phyloP scores from a whole-genome alignment of 2,797 vertebrate genomes.

The Ispidina picta region DNA sequence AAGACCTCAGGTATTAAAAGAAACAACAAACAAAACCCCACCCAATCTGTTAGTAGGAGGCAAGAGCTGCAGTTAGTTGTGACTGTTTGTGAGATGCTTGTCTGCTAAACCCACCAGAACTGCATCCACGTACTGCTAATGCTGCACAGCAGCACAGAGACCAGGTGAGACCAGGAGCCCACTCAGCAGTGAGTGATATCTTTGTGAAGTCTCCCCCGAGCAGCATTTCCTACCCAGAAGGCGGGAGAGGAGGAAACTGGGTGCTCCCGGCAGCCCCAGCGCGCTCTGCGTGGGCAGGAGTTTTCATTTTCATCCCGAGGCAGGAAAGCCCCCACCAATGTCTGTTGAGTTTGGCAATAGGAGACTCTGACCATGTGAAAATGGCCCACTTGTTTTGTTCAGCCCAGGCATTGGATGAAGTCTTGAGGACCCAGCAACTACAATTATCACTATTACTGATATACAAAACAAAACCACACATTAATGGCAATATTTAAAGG shows the following conservation, averaged over 20 bases:
- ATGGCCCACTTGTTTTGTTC: background rate
- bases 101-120: background rate
- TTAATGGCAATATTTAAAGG: background rate
- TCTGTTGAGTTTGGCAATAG: rapidly evolving
- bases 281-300: background rate
- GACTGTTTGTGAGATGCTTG: background rate
- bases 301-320: background rate
- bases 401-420: background rate
- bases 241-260: background rate
- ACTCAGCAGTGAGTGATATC: rapidly evolving
- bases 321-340: background rate
- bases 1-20: background rate
- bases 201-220: rapidly evolving
- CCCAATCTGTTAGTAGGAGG: background rate
- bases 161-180: rapidly evolving
- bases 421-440: background rate
- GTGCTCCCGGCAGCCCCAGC: background rate
- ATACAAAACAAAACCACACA: background rate
- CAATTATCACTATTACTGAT: background rate
- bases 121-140: rapidly evolving
- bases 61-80: background rate
- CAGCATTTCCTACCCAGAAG: background rate
- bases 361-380: background rate
- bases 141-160: background rate
- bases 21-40: background rate